These are phyloP conservation scores for Percopsis transmontana DNA, from an alignment of 2,113 vertebrate species.

Conservation along the genomic window DNA sequence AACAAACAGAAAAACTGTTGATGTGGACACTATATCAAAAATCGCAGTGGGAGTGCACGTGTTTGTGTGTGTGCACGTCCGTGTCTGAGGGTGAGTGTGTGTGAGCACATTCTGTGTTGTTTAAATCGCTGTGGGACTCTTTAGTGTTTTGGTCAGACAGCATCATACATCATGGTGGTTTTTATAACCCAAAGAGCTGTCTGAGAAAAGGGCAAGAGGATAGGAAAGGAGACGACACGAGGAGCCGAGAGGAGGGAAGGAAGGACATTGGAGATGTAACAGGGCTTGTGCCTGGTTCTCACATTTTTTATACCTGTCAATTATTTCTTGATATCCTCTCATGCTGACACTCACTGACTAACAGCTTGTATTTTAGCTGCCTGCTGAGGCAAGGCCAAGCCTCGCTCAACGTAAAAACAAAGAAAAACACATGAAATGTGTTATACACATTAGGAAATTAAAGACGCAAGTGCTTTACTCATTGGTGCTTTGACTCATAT, in stretches of 20 bases:
- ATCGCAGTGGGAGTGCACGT: constrained; percentile 16
- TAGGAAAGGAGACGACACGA: not conserved
- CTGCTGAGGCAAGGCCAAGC: too few species aligned
- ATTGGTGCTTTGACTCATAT: too few species aligned
- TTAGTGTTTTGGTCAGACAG: constrained; percentile 54
- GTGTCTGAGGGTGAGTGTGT: constrained; percentile 4
- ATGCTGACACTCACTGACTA: not conserved
- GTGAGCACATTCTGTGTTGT: constrained; percentile 13
- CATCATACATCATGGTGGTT: constrained; percentile 50
- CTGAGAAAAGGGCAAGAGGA: constrained; percentile 30
- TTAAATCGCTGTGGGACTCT: constrained; percentile 49
- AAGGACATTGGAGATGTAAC: not conserved
- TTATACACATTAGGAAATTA: too few species aligned
- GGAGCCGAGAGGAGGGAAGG: not conserved
- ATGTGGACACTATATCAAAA: constrained; percentile 61
- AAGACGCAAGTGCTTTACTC: too few species aligned
- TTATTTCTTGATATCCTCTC: not conserved
- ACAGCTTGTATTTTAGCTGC: too few species aligned
- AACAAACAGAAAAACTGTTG: constrained; percentile 60
- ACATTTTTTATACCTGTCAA: not conserved
- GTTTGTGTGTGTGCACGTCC: constrained; percentile 5
- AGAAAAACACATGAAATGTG: too few species aligned
- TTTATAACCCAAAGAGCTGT: constrained; percentile 53
- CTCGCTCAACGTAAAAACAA: too few species aligned
- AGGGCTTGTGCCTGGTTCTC: not conserved